Evolutionary conservation across 2,888 invertebrate species (phyloP).

Genomic region (Adineta ricciae): DNA sequence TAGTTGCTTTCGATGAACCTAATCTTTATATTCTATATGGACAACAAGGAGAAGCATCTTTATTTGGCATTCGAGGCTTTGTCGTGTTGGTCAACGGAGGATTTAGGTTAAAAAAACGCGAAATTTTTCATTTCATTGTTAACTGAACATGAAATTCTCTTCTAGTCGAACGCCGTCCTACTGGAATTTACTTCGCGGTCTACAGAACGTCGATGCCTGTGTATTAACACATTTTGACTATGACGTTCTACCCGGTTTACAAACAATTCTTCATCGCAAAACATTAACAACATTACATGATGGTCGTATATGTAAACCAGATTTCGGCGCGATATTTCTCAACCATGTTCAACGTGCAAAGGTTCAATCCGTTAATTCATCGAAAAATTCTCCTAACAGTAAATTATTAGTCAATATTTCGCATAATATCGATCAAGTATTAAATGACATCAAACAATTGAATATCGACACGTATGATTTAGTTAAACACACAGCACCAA

Average conservation of each 20-base stretch:
- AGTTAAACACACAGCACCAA: neutral
- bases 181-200: constrained; percentile 89
- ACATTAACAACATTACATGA: constrained; percentile 60
- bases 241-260: constrained; percentile 78
- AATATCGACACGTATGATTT: constrained; percentile 19
- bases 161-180: constrained; percentile 77
- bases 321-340: constrained; percentile 89
- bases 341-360: constrained; percentile 63
- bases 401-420: constrained; percentile 20
- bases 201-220: constrained; percentile 77
- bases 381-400: constrained; percentile 58
- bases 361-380: constrained; percentile 37
- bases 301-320: constrained; percentile 59
- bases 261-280: constrained; percentile 76
- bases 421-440: constrained; percentile 55
- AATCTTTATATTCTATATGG: constrained; percentile 90
- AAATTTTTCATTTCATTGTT: neutral
- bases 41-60: constrained; percentile 87
- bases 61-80: constrained; percentile 91
- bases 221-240: constrained; percentile 82
- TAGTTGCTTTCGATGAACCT: constrained; percentile 52
- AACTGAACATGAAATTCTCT: too few relatives aligned
- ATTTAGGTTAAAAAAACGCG: constrained; percentile 52
- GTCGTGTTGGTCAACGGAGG: constrained; percentile 90
- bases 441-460: constrained; percentile 25